Conservation (phyloP, 2,113 vertebrate species). For the Meriones unguiculatus region DNA sequence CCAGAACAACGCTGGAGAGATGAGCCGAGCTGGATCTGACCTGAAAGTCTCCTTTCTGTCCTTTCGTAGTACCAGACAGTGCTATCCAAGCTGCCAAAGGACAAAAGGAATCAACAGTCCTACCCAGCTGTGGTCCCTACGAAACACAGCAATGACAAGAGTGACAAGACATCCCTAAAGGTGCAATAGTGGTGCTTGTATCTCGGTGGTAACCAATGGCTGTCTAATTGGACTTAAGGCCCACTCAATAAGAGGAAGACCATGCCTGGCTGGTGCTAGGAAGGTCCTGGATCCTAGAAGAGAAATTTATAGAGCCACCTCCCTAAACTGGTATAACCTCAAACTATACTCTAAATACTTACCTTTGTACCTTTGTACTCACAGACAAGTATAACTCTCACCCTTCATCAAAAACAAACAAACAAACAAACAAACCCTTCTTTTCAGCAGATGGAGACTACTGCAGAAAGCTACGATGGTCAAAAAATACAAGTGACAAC, state of each 20-base stretch:
- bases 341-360: not conserved
- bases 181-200: not conserved
- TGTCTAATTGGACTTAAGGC: not conserved
- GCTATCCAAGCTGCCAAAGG: not conserved
- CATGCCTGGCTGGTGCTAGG: not conserved
- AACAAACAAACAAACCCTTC: too few species aligned
- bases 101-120: too few species aligned
- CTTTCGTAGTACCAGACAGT: too few species aligned
- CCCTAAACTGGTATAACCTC: not conserved
- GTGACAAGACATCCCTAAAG: not conserved
- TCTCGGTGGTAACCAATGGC: not conserved
- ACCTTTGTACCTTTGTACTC: not conserved
- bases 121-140: not conserved
- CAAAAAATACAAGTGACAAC: not conserved
- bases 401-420: not conserved
- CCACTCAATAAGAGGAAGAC: not conserved
- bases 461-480: not conserved
- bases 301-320: not conserved
- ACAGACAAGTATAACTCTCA: not conserved
- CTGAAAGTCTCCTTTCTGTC: not conserved
- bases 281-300: not conserved
- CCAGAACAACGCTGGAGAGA: not conserved
- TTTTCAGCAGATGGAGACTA: not conserved
- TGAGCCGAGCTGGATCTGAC: not conserved
- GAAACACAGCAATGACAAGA: not conserved